Evolutionary conservation across 2,113 vertebrate species (phyloP), one percentile per base, ranked within the genome.

Genomic region (Heteronetta atricapilla): DNA sequence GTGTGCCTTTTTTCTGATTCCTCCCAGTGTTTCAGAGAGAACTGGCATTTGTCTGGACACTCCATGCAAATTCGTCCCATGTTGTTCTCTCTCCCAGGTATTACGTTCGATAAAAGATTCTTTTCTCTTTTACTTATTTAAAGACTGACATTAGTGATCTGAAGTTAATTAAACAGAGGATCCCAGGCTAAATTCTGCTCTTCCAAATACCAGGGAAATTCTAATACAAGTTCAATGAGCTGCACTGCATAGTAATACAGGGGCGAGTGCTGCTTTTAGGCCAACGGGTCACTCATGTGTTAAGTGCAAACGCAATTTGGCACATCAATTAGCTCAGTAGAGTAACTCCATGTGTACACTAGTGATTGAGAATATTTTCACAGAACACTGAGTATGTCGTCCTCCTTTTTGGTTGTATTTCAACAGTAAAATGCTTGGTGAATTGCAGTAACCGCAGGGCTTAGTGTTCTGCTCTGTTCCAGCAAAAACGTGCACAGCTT

Each of bases 281-380:
- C 63, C 55, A 13, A 0, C 0, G 1, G 63, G 14, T 19, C 0
- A 0, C 89, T 88, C 59, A 4, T 14, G 19, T 70, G 72, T 62
- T 13, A 67, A 82, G 63, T 38, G 87, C 68, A 89, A 80, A 63
- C 46, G 70, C 52, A 42, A 11, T 29, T 76, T 77, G 79, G 42
- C 75, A 48, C 75, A 6, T 64, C 89, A 44, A 29, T 76, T 74
- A 80, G 28, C 55, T 82, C 82, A 29, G 75, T 8, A 25, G 23
- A 66, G 59, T 56, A 62, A 42, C 70, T 66, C 80, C 33, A 3
- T 33, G 36, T 53, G 38, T 53, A n/a, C 2, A 2, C 36, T 59
- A 34, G 42, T 12, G 74, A 79, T 6, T 0, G 1, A 78, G 34
- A 83, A 19, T 40, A 34, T 74, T 76, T 85, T 46, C 33, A 40